phyloP scores from a whole-genome alignment of 1,140 invertebrate genomes.

The Proales similis region DNA sequence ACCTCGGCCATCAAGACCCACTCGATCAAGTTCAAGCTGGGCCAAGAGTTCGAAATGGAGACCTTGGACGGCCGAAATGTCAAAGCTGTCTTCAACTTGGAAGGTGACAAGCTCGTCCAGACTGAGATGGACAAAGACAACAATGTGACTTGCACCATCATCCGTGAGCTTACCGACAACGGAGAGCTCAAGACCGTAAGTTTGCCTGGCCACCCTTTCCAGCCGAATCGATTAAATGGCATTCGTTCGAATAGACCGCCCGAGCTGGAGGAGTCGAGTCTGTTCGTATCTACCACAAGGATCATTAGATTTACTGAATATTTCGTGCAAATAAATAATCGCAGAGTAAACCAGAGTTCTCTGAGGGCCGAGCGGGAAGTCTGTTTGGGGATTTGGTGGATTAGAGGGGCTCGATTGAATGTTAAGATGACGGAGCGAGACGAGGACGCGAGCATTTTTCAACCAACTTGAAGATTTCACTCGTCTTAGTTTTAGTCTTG shows the following conservation, averaged over 20 bases:
- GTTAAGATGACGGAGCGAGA: too few species aligned
- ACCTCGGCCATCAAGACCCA: conserved; percentile 27
- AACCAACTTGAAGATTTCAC: too few species aligned
- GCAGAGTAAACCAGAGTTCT: too few species aligned
- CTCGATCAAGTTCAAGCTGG: conserved; percentile 21
- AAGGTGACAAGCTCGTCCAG: conserved; percentile 34
- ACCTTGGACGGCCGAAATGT: conserved; percentile 37
- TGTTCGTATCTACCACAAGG: conserved; percentile 29
- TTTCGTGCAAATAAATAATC: too few species aligned
- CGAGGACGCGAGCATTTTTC: too few species aligned
- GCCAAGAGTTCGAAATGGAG: conserved; percentile 31
- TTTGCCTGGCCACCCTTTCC: background rate
- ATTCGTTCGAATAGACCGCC: background rate
- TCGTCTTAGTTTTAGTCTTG: too few species aligned
- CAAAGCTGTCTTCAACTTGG: conserved; percentile 11
- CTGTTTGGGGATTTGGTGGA: too few species aligned
- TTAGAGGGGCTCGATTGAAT: too few species aligned
- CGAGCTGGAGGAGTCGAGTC: conserved; percentile 33
- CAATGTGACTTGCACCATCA: conserved; percentile 27
- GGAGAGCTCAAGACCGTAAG: conserved; percentile 34
- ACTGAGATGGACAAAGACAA: conserved; percentile 36
- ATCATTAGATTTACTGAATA: conserved; percentile 18
- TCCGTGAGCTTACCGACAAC: conserved; percentile 21
- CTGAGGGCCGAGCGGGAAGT: too few species aligned
- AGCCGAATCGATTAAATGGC: background rate